Evolutionary conservation across 2,113 vertebrate species (phyloP).

Genomic region (Ailurus styani): DNA sequence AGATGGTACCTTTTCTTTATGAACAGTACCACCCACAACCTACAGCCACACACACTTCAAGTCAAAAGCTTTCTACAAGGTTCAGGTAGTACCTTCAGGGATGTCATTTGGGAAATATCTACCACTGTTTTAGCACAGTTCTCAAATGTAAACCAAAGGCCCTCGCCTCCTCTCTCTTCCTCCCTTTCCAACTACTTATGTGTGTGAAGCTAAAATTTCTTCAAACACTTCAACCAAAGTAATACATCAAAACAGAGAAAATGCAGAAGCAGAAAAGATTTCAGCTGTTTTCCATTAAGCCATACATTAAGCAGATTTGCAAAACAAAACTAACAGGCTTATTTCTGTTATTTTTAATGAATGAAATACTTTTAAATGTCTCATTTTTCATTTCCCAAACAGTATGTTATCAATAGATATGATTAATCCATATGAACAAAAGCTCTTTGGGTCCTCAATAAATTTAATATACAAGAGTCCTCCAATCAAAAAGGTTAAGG

Average conservation of each 20-base stretch:
- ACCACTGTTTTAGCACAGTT: background rate
- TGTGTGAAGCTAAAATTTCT: background rate
- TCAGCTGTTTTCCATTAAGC: background rate
- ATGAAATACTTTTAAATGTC: background rate
- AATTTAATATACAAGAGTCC: background rate
- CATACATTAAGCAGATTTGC: background rate
- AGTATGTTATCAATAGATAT: background rate
- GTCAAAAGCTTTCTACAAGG: background rate
- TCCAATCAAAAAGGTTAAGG: background rate
- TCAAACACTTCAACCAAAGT: background rate
- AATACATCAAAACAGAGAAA: background rate
- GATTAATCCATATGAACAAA: slow-evolving; percentile 6
- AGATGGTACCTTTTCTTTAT: background rate
- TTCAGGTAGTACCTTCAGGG: background rate
- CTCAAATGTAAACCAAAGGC: background rate
- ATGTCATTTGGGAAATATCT: background rate
- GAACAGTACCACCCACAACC: background rate
- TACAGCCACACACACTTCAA: background rate
- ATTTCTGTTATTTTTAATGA: background rate
- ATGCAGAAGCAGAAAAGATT: background rate
- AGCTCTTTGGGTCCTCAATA: background rate
- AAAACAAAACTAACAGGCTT: background rate
- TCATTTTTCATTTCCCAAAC: background rate
- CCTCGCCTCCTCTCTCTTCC: background rate
- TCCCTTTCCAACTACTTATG: background rate